Evolutionary conservation across 1,140 invertebrate species (phyloP).

Genomic region (Atta texana): DNA sequence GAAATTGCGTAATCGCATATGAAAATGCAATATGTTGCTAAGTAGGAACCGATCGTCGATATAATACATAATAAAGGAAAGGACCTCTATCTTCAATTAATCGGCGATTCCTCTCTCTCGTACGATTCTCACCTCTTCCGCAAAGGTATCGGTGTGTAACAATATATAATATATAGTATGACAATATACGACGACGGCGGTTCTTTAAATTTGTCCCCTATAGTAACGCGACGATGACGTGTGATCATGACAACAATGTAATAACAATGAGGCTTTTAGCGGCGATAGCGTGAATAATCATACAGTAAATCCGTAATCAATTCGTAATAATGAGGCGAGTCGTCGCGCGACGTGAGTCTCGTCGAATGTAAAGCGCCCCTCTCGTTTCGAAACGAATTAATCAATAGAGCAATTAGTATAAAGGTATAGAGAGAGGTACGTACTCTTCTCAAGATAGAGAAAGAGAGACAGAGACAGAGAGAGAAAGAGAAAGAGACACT

Average conservation of each 20-base stretch:
- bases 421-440: constrained; percentile 67
- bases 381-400: constrained; percentile 46
- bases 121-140: not conserved
- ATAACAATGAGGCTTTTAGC: constrained; percentile 70
- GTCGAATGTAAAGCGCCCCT: constrained; percentile 29
- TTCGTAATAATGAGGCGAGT: constrained; percentile 50
- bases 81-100: not conserved
- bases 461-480: constrained; percentile 20
- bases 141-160: constrained; percentile 45
- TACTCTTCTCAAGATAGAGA: constrained; percentile 64
- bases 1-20: not conserved
- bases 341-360: constrained; percentile 19
- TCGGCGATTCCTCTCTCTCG: constrained; percentile 15
- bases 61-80: not conserved
- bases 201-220: constrained; percentile 23
- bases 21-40: not conserved
- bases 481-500: constrained; percentile 76
- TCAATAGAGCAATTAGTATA: constrained; percentile 60
- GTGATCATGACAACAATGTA: constrained; percentile 73
- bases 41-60: not conserved
- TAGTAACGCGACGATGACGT: constrained; percentile 68
- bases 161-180: constrained; percentile 37
- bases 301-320: constrained; percentile 45
- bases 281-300: constrained; percentile 56
- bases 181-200: constrained; percentile 66